These are phyloP conservation scores for Clivina fossor DNA, from an alignment of 2,888 invertebrate genomes.

Conservation along the genomic window DNA sequence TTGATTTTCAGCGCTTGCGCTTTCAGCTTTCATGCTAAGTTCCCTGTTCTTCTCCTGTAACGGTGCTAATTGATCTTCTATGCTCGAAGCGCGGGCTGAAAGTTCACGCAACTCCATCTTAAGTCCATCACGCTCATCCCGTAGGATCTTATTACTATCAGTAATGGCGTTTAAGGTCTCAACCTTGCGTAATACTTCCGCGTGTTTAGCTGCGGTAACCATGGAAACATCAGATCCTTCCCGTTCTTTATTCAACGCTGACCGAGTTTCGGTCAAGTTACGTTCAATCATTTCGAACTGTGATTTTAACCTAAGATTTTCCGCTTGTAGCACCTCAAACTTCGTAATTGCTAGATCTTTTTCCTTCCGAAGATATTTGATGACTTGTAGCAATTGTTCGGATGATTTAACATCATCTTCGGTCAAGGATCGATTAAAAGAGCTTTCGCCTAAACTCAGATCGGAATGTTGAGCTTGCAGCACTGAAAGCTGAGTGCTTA, in stretches of 20 bases:
- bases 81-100: conserved; percentile 60
- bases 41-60: conserved; percentile 77
- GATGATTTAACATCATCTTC: conserved; percentile 76
- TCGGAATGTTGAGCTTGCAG: conserved; percentile 56
- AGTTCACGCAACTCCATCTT: conserved; percentile 67
- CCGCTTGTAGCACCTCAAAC: conserved; percentile 82
- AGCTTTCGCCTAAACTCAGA: conserved; percentile 43
- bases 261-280: conserved; percentile 73
- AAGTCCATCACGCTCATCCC: conserved; percentile 81
- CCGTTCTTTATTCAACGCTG: conserved; percentile 67
- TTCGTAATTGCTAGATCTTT: conserved; percentile 87
- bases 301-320: conserved; percentile 76
- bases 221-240: conserved; percentile 74
- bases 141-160: conserved; percentile 86
- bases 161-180: conserved; percentile 90
- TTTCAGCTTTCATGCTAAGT: conserved; percentile 68
- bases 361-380: conserved; percentile 85
- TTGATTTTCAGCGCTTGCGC: conserved; percentile 73
- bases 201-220: conserved; percentile 79
- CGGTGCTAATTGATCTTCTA: conserved; percentile 74
- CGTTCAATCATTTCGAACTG: conserved; percentile 71
- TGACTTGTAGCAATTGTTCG: conserved; percentile 82
- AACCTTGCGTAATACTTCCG: conserved; percentile 83
- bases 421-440: conserved; percentile 59
- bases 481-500: conserved; percentile 71